Evolutionary conservation across 2,888 invertebrate species (phyloP), one percentile per base, ranked within the genome.

Genomic region (Desoria tigrina): DNA sequence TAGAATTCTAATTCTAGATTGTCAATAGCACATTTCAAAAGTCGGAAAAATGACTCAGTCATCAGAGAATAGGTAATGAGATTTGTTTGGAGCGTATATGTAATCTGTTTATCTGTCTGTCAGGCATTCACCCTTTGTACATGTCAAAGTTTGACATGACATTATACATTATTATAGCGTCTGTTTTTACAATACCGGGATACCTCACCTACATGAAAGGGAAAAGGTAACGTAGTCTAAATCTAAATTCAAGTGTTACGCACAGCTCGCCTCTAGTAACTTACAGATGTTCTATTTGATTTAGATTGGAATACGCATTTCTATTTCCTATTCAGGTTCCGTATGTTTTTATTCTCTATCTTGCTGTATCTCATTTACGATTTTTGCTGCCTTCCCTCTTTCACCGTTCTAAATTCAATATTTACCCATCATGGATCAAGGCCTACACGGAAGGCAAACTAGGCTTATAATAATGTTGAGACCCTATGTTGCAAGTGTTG

Each of bases 261-360:
- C 32, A 32, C 32, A 32, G 6, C 11, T 7, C 32, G 32, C 6
- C 32, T 21, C 14, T 24, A 7, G 26, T 24, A 24, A 11, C 6
- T 26, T 51, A 21, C 51, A 51, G 51, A 51, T 51, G 51, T 51
- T 49, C 21, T 49, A 49, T 49, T 51, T 51, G 51, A 51, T 51
- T 26, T 51, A 24, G 14, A 51, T 51, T 51, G 11, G 21, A 51
- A 51, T 51, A 24, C 51, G 26, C 24, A 21, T 24, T 21, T 51
- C 24, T 45, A 16, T 18, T n/a, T 11, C 49, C 21, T 49, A 11
- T 21, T 51, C 24, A 3, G 16, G 11, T 51, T 51, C 11, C 24
- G 6, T 51, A 3, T 4, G 45, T 16, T 45, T 16, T 32, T 32
- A 32, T n/a, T n/a, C n/a, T n/a, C n/a, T n/a, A n/a, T 45, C 9